phyloP scores from a whole-genome alignment of 2,797 vertebrate species.

The Leptodactylus fallax region DNA sequence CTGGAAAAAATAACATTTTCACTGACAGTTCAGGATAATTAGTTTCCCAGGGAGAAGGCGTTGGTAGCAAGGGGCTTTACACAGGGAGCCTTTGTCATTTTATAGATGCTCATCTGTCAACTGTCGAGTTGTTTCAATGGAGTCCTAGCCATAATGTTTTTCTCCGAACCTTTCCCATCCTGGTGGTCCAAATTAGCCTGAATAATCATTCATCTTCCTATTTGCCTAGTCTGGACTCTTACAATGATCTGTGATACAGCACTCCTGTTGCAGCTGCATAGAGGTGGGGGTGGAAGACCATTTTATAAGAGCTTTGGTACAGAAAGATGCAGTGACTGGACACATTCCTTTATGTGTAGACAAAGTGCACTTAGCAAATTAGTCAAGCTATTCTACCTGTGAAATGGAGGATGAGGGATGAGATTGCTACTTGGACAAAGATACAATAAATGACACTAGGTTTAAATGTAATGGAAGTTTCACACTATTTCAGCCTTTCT shows the following conservation, averaged over 20 bases:
- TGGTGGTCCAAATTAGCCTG: slow-evolving; percentile 77
- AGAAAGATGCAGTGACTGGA: slow-evolving; percentile 27
- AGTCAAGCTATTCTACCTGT: slow-evolving; percentile 37
- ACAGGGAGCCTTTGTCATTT: slow-evolving; percentile 82
- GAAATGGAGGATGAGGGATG: slow-evolving; percentile 36
- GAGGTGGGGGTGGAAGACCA: background rate
- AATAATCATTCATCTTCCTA: slow-evolving; percentile 76
- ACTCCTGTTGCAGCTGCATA: slow-evolving; percentile 71
- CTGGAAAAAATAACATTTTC: slow-evolving; percentile 79
- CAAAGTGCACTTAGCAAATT: slow-evolving; percentile 43
- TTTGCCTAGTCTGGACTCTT: slow-evolving; percentile 77
- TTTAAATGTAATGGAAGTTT: slow-evolving; percentile 50
- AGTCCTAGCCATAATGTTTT: slow-evolving; percentile 77
- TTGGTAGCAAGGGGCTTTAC: slow-evolving; percentile 73
- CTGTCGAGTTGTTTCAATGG: slow-evolving; percentile 84
- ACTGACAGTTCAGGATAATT: slow-evolving; percentile 75
- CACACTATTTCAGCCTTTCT: slow-evolving; percentile 14
- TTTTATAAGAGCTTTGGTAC: slow-evolving; percentile 63
- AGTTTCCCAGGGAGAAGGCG: slow-evolving; percentile 82
- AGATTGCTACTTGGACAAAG: background rate
- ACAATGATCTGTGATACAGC: slow-evolving; percentile 74
- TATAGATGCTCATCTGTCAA: slow-evolving; percentile 86
- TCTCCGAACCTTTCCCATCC: slow-evolving; percentile 80
- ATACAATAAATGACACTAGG: slow-evolving; percentile 55
- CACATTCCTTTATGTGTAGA: slow-evolving; percentile 10